phyloP scores from a whole-genome alignment of 2,797 vertebrate species.

The Pitangus sulphuratus region DNA sequence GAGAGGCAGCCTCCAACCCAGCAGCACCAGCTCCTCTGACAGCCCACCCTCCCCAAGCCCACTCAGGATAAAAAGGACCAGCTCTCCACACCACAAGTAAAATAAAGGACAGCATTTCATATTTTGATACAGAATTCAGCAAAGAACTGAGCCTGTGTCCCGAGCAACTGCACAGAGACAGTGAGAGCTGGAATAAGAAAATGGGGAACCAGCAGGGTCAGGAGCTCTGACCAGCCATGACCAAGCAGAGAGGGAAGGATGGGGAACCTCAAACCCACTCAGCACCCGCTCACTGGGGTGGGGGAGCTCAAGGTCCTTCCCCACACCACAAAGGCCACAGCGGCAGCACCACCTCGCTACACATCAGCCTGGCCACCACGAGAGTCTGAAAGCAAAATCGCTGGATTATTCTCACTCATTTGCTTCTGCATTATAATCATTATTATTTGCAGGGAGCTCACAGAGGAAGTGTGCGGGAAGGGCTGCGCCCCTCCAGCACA shows the following conservation, averaged over 20 bases:
- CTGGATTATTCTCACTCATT: neutral
- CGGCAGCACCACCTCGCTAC: fast-evolving
- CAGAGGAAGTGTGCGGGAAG: neutral
- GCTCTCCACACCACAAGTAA: neutral
- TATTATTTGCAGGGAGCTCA: neutral
- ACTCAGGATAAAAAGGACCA: neutral
- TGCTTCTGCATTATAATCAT: neutral
- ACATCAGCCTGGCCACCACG: neutral
- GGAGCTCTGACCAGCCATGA: fast-evolving
- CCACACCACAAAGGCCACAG: neutral
- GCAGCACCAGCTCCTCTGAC: neutral
- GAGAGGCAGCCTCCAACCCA: neutral
- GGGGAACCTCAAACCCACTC: neutral
- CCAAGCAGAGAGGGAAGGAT: neutral
- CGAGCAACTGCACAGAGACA: neutral
- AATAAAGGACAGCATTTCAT: neutral
- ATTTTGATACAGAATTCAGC: neutral
- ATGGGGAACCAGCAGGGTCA: fast-evolving
- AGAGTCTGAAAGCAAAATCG: neutral
- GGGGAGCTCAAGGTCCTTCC: fast-evolving
- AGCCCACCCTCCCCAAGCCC: neutral
- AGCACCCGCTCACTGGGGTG: fast-evolving
- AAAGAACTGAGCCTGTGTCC: neutral
- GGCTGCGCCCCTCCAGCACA: neutral
- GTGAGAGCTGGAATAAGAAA: neutral